Evolutionary conservation across 2,797 vertebrate species (phyloP).

Genomic region (Sebastes nivosus): DNA sequence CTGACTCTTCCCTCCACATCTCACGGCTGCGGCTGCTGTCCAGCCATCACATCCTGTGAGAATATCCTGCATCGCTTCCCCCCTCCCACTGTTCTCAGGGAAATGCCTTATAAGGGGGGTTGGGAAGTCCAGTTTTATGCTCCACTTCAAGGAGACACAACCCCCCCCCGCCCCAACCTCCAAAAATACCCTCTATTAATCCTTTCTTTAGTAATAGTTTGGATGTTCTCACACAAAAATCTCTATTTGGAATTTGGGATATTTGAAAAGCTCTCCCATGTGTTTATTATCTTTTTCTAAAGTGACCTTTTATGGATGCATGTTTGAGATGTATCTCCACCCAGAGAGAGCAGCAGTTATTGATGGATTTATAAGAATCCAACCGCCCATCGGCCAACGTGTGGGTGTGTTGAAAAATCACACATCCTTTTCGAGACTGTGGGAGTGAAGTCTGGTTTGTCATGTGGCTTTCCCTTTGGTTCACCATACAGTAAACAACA

Average conservation of each 20-base stretch:
- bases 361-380: neutral
- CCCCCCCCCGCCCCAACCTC: neutral
- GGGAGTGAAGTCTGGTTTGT: slow-evolving; percentile 16
- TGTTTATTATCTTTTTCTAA: neutral
- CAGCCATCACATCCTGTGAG: slow-evolving; percentile 81
- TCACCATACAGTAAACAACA: slow-evolving; percentile 40
- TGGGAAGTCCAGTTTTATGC: slow-evolving; percentile 58
- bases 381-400: neutral
- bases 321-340: neutral
- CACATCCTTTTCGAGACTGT: slow-evolving; percentile 39
- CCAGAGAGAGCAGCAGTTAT: neutral
- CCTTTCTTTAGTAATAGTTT: slow-evolving; percentile 15
- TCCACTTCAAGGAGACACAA: slow-evolving; percentile 34
- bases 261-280: slow-evolving; percentile 18
- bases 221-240: slow-evolving; percentile 28
- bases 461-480: slow-evolving; percentile 40
- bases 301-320: slow-evolving; percentile 44
- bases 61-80: slow-evolving; percentile 76
- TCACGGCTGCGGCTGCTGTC: slow-evolving; percentile 48
- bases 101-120: slow-evolving; percentile 81
- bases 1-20: slow-evolving; percentile 58
- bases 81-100: slow-evolving; percentile 59
- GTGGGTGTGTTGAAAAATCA: slow-evolving; percentile 43
- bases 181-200: slow-evolving; percentile 22
- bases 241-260: slow-evolving; percentile 38